Conservation (phyloP, 2,113 vertebrate genomes). For the Acinonyx jubatus region DNA sequence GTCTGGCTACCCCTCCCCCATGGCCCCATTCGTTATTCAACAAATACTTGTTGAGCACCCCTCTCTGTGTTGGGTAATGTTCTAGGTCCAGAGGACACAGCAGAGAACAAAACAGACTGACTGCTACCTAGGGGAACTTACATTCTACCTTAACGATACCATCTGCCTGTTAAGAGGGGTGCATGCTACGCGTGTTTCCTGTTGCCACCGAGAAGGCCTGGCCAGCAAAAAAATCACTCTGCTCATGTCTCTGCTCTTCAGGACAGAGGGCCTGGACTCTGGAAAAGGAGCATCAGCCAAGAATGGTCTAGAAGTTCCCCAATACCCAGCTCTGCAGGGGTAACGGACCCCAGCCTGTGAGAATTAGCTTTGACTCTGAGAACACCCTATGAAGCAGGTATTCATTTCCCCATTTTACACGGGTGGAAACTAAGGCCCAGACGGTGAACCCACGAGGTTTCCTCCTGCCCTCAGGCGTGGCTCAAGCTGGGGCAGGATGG, state of each 20-base stretch:
- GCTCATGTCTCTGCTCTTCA: neutral
- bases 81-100: neutral
- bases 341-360: neutral
- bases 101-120: neutral
- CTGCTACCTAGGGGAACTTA: fast-evolving
- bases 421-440: neutral
- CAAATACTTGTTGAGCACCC: neutral
- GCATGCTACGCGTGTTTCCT: too few species aligned
- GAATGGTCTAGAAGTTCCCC: neutral
- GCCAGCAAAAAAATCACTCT: neutral
- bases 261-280: neutral
- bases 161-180: neutral
- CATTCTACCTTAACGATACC: too few species aligned
- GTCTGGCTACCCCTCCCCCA: neutral
- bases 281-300: neutral
- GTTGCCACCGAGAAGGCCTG: neutral
- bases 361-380: neutral
- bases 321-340: neutral
- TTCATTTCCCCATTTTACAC: neutral
- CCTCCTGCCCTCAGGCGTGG: neutral
- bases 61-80: neutral
- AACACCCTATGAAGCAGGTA: neutral
- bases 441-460: neutral
- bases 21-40: neutral
- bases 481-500: neutral